Percentiles rank a stretch among this genome's conserved stretches.
Conservation (phyloP, 2,113 vertebrate genomes). For the Anser cygnoides region DNA sequence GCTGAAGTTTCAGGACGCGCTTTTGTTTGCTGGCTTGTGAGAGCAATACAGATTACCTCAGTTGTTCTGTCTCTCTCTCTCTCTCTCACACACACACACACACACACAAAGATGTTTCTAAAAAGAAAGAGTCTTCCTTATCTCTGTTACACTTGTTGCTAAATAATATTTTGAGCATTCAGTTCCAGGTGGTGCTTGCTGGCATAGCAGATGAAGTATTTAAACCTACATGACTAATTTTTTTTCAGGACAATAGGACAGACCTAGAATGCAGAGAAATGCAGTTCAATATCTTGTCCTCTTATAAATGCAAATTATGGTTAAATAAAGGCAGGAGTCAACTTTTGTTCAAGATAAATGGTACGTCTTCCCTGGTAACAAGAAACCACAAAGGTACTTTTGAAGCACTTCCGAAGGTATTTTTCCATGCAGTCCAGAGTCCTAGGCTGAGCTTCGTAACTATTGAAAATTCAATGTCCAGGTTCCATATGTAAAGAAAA, state of each 20-base stretch:
- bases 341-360: neutral
- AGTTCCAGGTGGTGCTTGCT: neutral
- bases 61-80: neutral
- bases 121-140: neutral
- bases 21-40: neutral
- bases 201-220: neutral
- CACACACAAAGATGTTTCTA: neutral
- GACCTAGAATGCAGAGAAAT: neutral
- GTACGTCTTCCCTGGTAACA: neutral
- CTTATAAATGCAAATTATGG: neutral
- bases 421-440: neutral
- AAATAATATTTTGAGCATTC: neutral
- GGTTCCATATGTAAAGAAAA: neutral
- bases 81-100: no score
- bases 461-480: neutral
- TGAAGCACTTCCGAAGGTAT: neutral
- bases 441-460: neutral
- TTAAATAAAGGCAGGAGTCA: neutral
- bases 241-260: neutral
- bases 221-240: neutral
- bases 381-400: neutral
- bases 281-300: neutral
- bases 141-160: neutral
- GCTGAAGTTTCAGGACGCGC: neutral
- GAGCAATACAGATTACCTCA: conserved; percentile 23